Conservation (phyloP, 2,797 vertebrate species). For the Babyrousa celebensis region DNA sequence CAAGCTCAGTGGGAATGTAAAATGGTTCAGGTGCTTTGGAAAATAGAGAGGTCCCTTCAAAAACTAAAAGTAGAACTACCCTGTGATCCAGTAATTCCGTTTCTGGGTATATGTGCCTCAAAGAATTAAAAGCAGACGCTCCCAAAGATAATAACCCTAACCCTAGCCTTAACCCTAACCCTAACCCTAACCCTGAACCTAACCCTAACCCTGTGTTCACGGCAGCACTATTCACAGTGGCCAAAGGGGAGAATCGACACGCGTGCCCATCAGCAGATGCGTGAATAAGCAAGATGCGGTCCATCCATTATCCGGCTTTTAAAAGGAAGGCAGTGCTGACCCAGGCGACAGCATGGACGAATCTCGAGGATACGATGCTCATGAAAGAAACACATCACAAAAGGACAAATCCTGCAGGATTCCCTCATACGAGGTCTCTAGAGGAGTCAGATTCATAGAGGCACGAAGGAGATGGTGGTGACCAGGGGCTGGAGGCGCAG, state of each 20-base stretch:
- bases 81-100: neutral
- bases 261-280: neutral
- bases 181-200: too few species aligned
- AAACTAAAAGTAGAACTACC: too few species aligned
- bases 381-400: neutral
- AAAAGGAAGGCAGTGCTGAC: neutral
- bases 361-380: neutral
- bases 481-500: too few species aligned
- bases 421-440: fast-evolving
- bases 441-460: neutral
- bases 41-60: too few species aligned
- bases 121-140: neutral
- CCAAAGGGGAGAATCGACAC: fast-evolving
- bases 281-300: neutral
- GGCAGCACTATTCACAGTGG: neutral
- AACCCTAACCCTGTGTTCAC: too few species aligned
- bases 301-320: neutral
- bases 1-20: fast-evolving
- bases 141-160: neutral
- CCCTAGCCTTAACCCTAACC: too few species aligned
- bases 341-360: fast-evolving
- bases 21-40: too few species aligned
- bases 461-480: neutral
- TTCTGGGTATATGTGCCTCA: too few species aligned
- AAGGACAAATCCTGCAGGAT: fast-evolving